phyloP scores from a whole-genome alignment of 2,113 vertebrate species.

The Crotophaga sulcirostris region DNA sequence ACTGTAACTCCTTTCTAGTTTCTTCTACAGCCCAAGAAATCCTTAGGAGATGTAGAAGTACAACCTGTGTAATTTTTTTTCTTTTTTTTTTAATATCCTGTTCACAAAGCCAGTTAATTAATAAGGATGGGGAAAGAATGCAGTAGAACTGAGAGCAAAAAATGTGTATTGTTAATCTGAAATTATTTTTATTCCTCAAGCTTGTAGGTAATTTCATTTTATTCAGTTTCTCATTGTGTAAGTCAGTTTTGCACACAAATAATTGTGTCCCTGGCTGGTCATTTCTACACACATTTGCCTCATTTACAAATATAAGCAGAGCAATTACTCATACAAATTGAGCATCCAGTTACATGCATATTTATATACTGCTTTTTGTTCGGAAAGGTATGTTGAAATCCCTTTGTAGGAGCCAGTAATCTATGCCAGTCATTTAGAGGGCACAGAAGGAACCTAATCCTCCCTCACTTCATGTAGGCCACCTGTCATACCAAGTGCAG shows the following conservation, averaged over 20 bases:
- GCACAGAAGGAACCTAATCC: slow-evolving; percentile 57
- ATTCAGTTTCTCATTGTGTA: background rate
- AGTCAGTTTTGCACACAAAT: slow-evolving; percentile 5
- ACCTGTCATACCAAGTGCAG: slow-evolving; percentile 47
- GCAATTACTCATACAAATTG: slow-evolving; percentile 48
- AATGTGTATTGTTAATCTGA: background rate
- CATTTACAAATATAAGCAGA: background rate
- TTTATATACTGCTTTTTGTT: slow-evolving; percentile 42
- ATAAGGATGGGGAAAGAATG: background rate
- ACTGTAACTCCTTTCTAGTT: background rate
- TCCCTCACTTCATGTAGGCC: slow-evolving; percentile 25
- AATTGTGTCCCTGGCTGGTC: background rate
- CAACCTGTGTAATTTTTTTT: background rate
- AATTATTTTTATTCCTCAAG: background rate
- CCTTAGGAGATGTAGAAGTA: background rate
- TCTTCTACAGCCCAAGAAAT: background rate
- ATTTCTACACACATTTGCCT: slow-evolving; percentile 8
- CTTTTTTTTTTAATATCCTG: background rate
- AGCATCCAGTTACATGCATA: slow-evolving; percentile 56
- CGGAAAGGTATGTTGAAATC: slow-evolving; percentile 48
- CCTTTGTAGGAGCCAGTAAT: slow-evolving; percentile 42
- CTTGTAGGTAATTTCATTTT: background rate
- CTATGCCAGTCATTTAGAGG: slow-evolving; percentile 49
- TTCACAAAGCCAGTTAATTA: background rate
- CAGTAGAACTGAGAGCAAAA: background rate